Evolutionary conservation across 1,140 invertebrate species (phyloP), one percentile per base, ranked within the genome.

Genomic region (Bombus sylvicola): DNA sequence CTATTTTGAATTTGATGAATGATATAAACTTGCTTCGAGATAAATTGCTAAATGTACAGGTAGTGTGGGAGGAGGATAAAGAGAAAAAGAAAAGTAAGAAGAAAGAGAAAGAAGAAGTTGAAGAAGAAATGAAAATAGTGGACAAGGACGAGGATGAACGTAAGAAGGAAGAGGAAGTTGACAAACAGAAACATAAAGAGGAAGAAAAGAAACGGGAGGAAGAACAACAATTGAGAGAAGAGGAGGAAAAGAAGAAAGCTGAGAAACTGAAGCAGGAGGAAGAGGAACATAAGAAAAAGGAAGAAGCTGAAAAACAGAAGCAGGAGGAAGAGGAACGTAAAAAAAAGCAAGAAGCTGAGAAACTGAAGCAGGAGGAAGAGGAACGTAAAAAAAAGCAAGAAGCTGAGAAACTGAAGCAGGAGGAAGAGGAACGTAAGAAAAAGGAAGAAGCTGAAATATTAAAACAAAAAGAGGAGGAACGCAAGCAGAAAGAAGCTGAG

Each of bases 61-160:
- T 69, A 1, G 62, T 82, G 10, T 82, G 59, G 73, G 71, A 81
- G 1, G 31, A 37, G 6, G 31, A 86, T 25, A 75, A 87, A 69
- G 43, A 76, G 31, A 43, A 91, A 62, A 92, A 89, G 73, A 79
- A 83, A 88, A 86, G 59, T 78, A 87, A n/a, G 66, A 88, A 28
- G 5, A 64, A 64, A 34, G 74, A 86, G 59, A 78, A 89, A 39
- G 78, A 87, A 78, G 74, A 87, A 34, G 41, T 69, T n/a, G 79
- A 71, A 18, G 69, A 86, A 47, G 72, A 88, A 13, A 64, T 81
- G 3, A 78, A 86, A 82, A 43, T 53, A 13, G 82, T 53, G 34
- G 57, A 90, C 41, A 84, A 91, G 39, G 84, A 90, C 69, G 90
- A 77, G 62, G 57, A 73, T 87, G 34, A 85, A 81, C n/a, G 1